A percentile compares a stretch with the other conserved stretches of the same genome.
Conservation (phyloP, 1,140 invertebrate species). For the Littorina saxatilis region DNA sequence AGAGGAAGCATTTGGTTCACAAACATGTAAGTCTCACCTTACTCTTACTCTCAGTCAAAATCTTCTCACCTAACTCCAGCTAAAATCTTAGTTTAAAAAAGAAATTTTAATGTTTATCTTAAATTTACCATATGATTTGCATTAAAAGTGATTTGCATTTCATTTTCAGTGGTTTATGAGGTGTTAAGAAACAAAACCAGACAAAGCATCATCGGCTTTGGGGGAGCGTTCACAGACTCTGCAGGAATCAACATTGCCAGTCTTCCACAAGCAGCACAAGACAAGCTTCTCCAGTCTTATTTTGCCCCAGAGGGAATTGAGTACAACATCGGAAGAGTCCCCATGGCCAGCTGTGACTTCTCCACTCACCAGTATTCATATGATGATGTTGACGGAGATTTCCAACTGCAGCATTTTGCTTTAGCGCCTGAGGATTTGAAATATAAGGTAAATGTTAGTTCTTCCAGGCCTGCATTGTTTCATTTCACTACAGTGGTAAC, state of each 20-base stretch:
- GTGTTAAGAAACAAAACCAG: conserved; percentile 52
- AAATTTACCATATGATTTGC: no score
- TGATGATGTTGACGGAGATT: conserved; percentile 81
- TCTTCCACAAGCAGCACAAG: conserved; percentile 78
- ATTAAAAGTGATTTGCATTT: no score
- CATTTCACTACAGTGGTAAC: no score
- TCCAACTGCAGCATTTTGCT: conserved; percentile 82
- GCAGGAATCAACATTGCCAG: conserved; percentile 85
- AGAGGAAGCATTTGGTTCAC: no score
- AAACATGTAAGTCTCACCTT: no score
- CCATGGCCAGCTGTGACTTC: conserved; percentile 92
- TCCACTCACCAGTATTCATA: conserved; percentile 84
- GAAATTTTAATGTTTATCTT: no score
- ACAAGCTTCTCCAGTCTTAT: conserved; percentile 80
- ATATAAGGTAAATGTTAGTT: conserved; percentile 78
- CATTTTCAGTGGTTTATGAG: conserved; percentile 45
- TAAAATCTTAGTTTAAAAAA: no score
- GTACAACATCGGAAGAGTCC: conserved; percentile 81
- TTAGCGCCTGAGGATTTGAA: conserved; percentile 82
- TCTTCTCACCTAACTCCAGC: no score
- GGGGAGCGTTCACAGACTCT: conserved; percentile 92
- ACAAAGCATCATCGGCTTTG: conserved; percentile 85
- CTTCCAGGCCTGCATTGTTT: background rate
- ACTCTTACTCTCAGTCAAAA: no score
- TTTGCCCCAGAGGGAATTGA: conserved; percentile 78